Evolutionary conservation across 1,140 invertebrate genomes (phyloP).

Genomic region (Portunus trituberculatus): DNA sequence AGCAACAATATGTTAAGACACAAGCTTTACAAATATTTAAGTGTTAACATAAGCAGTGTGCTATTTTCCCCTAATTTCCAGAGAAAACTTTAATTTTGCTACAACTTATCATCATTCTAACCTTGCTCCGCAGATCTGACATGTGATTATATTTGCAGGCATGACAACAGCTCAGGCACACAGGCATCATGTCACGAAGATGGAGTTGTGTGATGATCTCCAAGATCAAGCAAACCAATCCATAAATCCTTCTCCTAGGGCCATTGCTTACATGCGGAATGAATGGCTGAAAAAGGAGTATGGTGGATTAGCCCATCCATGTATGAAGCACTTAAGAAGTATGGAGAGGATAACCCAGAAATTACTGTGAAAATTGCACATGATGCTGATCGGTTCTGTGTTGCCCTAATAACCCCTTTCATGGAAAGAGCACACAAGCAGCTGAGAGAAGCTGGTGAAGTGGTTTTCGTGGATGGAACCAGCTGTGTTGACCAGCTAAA

Average conservation of each 20-base stretch:
- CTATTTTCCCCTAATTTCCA: background rate
- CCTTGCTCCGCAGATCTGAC: background rate
- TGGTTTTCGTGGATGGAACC: background rate
- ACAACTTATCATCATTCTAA: background rate
- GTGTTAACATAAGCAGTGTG: no score
- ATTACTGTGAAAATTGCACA: background rate
- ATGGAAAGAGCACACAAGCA: background rate
- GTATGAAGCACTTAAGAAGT: background rate
- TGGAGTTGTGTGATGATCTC: background rate
- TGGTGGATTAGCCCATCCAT: background rate
- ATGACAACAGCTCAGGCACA: slow-evolving; percentile 13
- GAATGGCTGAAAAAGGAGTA: background rate
- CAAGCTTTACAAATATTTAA: no score
- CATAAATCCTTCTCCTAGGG: background rate
- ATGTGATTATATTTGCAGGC: background rate
- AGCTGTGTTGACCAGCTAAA: background rate
- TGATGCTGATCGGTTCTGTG: background rate
- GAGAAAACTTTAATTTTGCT: background rate
- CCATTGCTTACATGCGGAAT: background rate
- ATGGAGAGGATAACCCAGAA: background rate
- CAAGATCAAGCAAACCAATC: background rate
- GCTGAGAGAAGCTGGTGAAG: background rate
- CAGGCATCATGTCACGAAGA: background rate
- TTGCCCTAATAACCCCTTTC: background rate
- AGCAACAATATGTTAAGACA: no score